These are phyloP conservation scores for Ischnus inquisitorius DNA, from an alignment of 2,888 invertebrate species.

Conservation along the genomic window DNA sequence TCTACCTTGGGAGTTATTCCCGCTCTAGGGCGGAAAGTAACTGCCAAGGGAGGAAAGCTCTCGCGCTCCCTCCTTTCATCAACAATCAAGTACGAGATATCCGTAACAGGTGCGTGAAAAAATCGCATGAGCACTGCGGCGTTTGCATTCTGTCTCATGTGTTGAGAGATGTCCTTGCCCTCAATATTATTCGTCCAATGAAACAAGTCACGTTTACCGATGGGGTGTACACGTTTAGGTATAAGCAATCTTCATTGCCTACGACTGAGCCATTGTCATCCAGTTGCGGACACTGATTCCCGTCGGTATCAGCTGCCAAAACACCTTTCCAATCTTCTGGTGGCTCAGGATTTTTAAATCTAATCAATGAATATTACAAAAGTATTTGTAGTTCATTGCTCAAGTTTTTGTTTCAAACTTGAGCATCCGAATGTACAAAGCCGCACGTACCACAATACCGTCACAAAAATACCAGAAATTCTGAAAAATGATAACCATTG, in stretches of 20 bases:
- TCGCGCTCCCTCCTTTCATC: no score
- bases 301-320: slow-evolving; percentile 52
- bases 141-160: no score
- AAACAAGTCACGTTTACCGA: slow-evolving; percentile 18
- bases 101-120: no score
- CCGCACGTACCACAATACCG: no score
- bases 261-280: slow-evolving; percentile 22
- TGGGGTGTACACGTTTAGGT: slow-evolving; percentile 65
- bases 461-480: no score
- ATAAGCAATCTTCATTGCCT: slow-evolving; percentile 66
- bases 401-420: not conserved
- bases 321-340: slow-evolving; percentile 60
- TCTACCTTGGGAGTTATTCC: no score
- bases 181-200: not conserved
- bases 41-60: no score
- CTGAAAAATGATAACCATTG: slow-evolving; percentile 12
- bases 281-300: slow-evolving; percentile 64
- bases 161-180: no score
- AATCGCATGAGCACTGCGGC: no score
- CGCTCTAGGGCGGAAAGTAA: no score
- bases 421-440: not conserved
- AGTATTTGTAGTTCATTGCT: no score
- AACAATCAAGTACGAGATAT: no score
- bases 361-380: slow-evolving; percentile 27
- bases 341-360: slow-evolving; percentile 69